These are phyloP conservation scores for Trichomalopsis sarcophagae DNA, from an alignment of 1,140 invertebrate genomes.

Conservation along the genomic window DNA sequence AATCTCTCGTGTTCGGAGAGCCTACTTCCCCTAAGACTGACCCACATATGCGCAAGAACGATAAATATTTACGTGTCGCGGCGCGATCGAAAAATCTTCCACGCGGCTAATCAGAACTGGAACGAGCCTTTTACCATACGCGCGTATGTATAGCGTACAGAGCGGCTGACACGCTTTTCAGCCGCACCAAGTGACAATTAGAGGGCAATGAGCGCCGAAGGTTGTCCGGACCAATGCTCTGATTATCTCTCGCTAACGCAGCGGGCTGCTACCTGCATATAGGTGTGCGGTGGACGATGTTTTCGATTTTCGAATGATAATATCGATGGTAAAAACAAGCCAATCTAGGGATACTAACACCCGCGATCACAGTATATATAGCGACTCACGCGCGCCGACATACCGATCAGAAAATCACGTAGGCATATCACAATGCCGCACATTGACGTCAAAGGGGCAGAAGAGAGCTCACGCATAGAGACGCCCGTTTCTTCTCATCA, in stretches of 20 bases:
- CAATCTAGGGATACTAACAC: no score
- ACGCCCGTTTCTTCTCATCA: conserved; percentile 25
- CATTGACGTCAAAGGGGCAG: conserved; percentile 32
- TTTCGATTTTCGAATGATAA: no score
- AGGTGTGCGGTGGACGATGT: background rate
- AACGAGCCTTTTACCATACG: conserved; percentile 10
- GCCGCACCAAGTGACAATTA: conserved; percentile 38
- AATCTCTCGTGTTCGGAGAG: background rate
- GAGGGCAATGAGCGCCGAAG: conserved; percentile 39
- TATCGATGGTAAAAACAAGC: no score
- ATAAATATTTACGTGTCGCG: background rate
- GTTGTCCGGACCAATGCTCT: conserved; percentile 38
- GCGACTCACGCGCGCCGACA: background rate
- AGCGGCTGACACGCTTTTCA: no score
- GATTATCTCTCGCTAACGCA: conserved; percentile 2
- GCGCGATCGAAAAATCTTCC: conserved; percentile 32
- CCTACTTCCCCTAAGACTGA: background rate
- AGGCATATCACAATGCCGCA: background rate
- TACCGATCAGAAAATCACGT: background rate
- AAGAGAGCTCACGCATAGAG: background rate
- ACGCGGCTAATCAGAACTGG: background rate
- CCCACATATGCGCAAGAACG: background rate
- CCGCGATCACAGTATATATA: no score
- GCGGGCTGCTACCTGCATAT: background rate
- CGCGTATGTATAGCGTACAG: background rate